Evolutionary conservation across 37 sponge, comb jelly and placozoan genomes (phyloP).

Genomic region (Petrosia ficiformis): DNA sequence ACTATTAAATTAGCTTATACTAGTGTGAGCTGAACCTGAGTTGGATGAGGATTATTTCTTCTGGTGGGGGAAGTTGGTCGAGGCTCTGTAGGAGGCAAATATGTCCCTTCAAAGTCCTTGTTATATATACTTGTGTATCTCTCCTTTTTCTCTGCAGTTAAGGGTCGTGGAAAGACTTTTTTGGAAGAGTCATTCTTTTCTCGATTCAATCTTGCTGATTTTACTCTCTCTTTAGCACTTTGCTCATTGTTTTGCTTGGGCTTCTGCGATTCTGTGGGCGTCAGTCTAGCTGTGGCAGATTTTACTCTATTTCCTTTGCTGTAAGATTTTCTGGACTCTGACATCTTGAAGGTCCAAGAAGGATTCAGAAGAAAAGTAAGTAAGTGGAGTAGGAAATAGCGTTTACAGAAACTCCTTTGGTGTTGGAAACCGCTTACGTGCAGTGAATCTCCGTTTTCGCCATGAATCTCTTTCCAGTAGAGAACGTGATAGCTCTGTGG

Average conservation of each 20-base stretch:
- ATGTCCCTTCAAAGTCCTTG: constrained; percentile 49
- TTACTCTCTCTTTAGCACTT: background rate
- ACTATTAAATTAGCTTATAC: background rate
- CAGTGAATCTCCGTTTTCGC: too few relatives aligned
- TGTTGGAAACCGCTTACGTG: too few relatives aligned
- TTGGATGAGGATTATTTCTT: constrained; percentile 78
- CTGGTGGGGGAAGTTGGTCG: constrained; percentile 78
- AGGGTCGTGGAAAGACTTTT: constrained; percentile 33
- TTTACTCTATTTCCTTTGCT: constrained; percentile 2
- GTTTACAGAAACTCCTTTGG: too few relatives aligned
- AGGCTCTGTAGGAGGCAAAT: constrained; percentile 32
- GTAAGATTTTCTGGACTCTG: background rate
- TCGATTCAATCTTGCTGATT: constrained; percentile 49
- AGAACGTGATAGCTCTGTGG: too few relatives aligned
- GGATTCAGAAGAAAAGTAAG: too few relatives aligned
- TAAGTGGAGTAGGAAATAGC: too few relatives aligned
- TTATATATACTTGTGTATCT: constrained; percentile 54
- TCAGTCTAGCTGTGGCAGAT: constrained; percentile 64
- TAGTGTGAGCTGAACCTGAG: constrained; percentile 29
- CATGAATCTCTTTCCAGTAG: too few relatives aligned
- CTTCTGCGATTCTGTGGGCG: constrained; percentile 27
- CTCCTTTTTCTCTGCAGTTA: constrained; percentile 17
- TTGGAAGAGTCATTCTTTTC: constrained; percentile 46
- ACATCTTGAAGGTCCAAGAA: background rate
- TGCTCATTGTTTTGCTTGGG: background rate